Conservation (phyloP, 2,113 vertebrate species). For the Piliocolobus tephrosceles region DNA sequence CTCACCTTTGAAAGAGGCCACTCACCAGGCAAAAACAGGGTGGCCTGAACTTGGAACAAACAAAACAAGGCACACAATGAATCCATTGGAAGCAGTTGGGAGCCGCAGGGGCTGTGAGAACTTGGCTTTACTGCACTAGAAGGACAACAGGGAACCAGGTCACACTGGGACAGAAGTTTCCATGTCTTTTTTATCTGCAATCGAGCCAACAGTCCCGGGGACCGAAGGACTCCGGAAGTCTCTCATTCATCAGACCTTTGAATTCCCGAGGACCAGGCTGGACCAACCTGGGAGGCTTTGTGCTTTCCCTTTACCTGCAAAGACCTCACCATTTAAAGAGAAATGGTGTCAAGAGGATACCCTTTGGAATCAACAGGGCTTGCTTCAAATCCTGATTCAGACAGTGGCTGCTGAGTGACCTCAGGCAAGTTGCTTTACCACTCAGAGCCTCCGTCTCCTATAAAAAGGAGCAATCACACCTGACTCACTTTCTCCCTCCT, state of each 20-base stretch:
- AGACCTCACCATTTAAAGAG: neutral
- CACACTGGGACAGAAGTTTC: neutral
- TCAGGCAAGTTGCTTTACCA: neutral
- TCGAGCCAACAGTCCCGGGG: neutral
- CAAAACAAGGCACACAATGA: neutral
- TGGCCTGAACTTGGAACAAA: neutral
- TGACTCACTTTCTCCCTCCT: neutral
- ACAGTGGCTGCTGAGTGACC: neutral
- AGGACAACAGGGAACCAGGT: neutral
- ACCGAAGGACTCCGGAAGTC: neutral
- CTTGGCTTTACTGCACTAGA: neutral
- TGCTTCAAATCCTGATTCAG: neutral
- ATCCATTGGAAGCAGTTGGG: neutral
- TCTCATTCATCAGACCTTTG: neutral
- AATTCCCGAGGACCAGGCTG: neutral
- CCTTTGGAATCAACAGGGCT: neutral
- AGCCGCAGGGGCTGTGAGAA: neutral
- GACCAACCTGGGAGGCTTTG: neutral
- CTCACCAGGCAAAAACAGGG: neutral
- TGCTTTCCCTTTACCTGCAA: neutral
- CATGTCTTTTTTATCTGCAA: neutral
- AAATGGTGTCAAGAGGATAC: neutral
- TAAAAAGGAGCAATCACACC: neutral
- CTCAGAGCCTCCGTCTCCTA: neutral
- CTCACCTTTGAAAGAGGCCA: slow-evolving; percentile 25